Base-by-base conservation (phyloP, 1,140 invertebrate species). In the Meteorus sp. region DNA sequence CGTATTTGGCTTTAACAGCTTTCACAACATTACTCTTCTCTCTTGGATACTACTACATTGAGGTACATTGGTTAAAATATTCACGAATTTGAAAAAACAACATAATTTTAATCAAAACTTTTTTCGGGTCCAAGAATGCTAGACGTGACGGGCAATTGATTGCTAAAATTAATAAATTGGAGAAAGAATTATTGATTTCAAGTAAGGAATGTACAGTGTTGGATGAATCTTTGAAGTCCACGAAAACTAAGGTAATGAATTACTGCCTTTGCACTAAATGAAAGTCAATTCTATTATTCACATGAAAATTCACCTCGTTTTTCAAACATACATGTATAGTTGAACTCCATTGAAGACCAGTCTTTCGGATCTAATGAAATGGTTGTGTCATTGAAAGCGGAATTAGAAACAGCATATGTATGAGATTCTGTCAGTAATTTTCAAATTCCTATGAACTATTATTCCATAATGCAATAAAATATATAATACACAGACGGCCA, bases 21-120 rank as follows among this genome's bases (percentile, higher is more conserved):
- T 72, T 83, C 33, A 85, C 86, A 3, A 85, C 87, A 6, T 72
- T 91, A 11, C 71, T 89, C 54, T 90, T 92, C 67, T 85, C 86
- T n/a, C 83, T 90, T 51, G 88, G 87, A 19, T 89, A 89, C 75
- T 89, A 90, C 74, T 87, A 86, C 62, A 85, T 90, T 62, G 89
- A 89, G 73, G 80, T 72, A 61, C 39, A 45, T 60, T n/a, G 55
- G 61, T 53, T 53, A 61, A 44, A 60, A 56, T 59, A 58, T 57
- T 58, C 61, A 63, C 56, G 25, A 58, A 47, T 22, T 51, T 39
- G 43, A 4, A 39, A 39, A 39, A n/a, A 39, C 11, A 8, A 39
- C 35, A n/a, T 25, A 44, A 22, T 44, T 44, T 2, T 19, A 35
- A n/a, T 11, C 9, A n/a, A 13, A 35, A 35, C 33, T n/a, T 3